Evolutionary conservation across 2,888 invertebrate species (phyloP), one percentile per base, ranked within the genome.

Genomic region (Branchellion lobata): DNA sequence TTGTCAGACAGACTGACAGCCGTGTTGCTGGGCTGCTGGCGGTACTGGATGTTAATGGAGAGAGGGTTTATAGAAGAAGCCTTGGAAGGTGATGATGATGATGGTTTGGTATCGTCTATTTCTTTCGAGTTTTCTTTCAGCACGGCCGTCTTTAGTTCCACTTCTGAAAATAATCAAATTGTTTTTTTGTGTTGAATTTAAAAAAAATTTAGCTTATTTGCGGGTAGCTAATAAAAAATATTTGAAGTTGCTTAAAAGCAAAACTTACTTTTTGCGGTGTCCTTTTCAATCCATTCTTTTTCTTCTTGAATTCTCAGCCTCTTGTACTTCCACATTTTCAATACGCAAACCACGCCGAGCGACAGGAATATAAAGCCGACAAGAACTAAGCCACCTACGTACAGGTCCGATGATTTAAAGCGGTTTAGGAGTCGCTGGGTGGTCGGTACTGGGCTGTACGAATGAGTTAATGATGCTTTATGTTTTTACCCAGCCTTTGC

Each of bases 301-400:
- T 57, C 61, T 5, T 57, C 61, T n/a, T 57, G 61, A 3, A 57
- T 57, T n/a, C 61, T n/a, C 14, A 57, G 21, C 24, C 61, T 57
- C 21, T 57, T 57, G 24, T 57, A 57, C 24, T 57, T 57, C 61
- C 61, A 57, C 61, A 57, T 57, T 57, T 57, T 57, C 61, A 57
- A 57, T 3, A 57, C 61, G 24, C 61, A 57, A 57, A 57, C 61
- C 24, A n/a, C 61, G 21, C 61, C 61, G 5, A 57, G 24, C 24
- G 61, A 57, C 24, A 57, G 21, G 61, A 57, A 57, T 3, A 57
- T n/a, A 57, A 57, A 57, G 3, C 14, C 61, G 21, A 24, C 14
- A 3, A 57, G 24, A 8, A 57, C 61, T 57, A 57, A 57, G 24
- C 61, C 61, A 5, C 61, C 61, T 14, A 57, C 61, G 24, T 57